phyloP scores from a whole-genome alignment of 2,113 vertebrate species.

The Cheilinus undulatus region DNA sequence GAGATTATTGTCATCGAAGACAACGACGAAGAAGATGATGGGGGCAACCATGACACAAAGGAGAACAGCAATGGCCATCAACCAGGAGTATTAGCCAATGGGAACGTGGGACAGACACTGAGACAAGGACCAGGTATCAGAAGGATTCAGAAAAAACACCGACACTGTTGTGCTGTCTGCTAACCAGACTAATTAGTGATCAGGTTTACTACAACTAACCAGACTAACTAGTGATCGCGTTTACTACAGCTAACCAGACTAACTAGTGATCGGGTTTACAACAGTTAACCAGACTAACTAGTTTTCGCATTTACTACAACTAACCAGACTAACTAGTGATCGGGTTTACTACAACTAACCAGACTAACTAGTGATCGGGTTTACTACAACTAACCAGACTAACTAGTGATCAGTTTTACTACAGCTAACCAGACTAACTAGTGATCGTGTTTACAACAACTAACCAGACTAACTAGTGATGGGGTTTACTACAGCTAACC shows the following conservation, averaged over 20 bases:
- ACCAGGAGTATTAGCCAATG: conserved; percentile 75
- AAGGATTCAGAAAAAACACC: conserved; percentile 75
- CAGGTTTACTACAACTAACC: not conserved
- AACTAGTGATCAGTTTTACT: not conserved
- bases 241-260: no score
- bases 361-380: no score
- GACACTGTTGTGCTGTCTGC: conserved; percentile 61
- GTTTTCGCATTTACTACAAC: no score
- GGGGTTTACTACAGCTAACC: no score
- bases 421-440: not conserved
- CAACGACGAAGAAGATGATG: conserved; percentile 74
- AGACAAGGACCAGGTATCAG: conserved; percentile 84
- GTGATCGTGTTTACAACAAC: no score
- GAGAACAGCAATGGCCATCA: conserved; percentile 57
- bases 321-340: no score
- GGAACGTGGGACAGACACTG: conserved; percentile 63
- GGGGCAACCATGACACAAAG: conserved; percentile 24
- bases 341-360: no score
- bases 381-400: conserved; percentile 39
- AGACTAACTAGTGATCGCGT: not conserved
- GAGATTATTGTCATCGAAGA: conserved; percentile 90
- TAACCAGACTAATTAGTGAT: conserved; percentile 20
- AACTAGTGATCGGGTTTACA: no score
- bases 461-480: no score
- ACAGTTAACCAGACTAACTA: no score